Evolutionary conservation across 1,140 invertebrate genomes (phyloP).

Genomic region (Platyscapa corneri): DNA sequence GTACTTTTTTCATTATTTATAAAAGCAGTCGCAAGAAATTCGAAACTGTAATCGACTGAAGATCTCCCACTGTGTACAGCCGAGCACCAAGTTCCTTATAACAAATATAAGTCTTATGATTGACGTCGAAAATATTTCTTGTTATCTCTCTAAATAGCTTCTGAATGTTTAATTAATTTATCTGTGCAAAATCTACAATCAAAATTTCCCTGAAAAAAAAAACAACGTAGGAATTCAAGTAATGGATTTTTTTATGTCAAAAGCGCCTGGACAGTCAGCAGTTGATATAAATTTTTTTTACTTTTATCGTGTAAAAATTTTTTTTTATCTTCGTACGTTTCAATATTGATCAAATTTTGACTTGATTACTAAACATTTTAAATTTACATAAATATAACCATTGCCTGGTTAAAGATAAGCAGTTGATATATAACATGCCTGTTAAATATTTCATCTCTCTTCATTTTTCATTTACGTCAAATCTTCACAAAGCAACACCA

Average conservation of each 20-base stretch:
- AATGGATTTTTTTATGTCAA: constrained; percentile 11
- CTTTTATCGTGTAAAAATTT: constrained; percentile 9
- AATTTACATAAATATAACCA: constrained; percentile 34
- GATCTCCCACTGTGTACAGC: constrained; percentile 27
- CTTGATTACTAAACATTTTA: constrained; percentile 19
- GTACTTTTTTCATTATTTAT: constrained; percentile 35
- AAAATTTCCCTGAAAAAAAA: constrained; percentile 23
- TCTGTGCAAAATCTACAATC: constrained; percentile 43
- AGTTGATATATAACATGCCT: constrained; percentile 46
- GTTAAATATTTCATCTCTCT: constrained; percentile 18
- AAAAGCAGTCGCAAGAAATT: constrained; percentile 38
- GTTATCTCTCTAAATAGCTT: not conserved
- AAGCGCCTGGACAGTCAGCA: constrained; percentile 25
- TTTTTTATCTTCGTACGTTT: constrained; percentile 19
- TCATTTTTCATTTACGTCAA: constrained; percentile 11
- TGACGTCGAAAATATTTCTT: constrained; percentile 13
- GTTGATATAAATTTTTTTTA: constrained; percentile 13
- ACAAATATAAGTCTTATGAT: constrained; percentile 49
- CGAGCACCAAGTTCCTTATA: constrained; percentile 29
- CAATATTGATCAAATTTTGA: constrained; percentile 8
- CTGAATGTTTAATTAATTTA: constrained; percentile 8
- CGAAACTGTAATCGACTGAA: constrained; percentile 19
- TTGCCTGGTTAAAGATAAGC: constrained; percentile 48
- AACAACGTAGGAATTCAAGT: constrained; percentile 23
- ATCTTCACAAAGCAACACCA: constrained; percentile 25